phyloP scores from a whole-genome alignment of 2,888 invertebrate species.

The Myopa tessellatipennis region DNA sequence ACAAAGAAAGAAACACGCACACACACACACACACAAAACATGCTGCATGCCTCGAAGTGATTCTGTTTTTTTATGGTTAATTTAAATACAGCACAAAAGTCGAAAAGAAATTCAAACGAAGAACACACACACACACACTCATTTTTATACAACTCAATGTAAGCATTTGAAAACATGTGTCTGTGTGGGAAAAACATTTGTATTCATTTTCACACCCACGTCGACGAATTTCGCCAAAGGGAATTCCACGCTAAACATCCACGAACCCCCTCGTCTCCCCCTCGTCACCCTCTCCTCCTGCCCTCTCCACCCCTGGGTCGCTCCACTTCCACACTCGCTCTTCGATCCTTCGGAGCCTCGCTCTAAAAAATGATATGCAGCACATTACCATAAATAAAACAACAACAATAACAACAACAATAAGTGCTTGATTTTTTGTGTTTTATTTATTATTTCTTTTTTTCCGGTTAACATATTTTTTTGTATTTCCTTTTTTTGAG shows the following conservation, averaged over 20 bases:
- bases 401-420: background rate
- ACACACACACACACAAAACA: too few species aligned
- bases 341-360: too few species aligned
- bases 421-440: too few species aligned
- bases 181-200: slow-evolving; percentile 3
- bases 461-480: too few species aligned
- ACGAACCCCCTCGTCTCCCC: background rate
- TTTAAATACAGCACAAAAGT: background rate
- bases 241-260: background rate
- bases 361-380: background rate
- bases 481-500: background rate
- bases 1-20: too few species aligned
- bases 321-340: too few species aligned
- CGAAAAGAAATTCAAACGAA: background rate
- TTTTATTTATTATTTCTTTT: too few species aligned
- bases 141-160: background rate
- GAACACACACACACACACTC: background rate
- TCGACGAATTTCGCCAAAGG: background rate
- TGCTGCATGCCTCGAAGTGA: too few species aligned
- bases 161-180: background rate
- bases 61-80: too few species aligned
- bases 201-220: slow-evolving; percentile 24
- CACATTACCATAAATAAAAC: background rate
- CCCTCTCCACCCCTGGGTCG: background rate
- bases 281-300: background rate